A percentile compares a stretch with the other conserved stretches of the same genome.
These are phyloP conservation scores for Helicoverpa assulta DNA, from an alignment of 2,888 invertebrate species.

Conservation along the genomic window DNA sequence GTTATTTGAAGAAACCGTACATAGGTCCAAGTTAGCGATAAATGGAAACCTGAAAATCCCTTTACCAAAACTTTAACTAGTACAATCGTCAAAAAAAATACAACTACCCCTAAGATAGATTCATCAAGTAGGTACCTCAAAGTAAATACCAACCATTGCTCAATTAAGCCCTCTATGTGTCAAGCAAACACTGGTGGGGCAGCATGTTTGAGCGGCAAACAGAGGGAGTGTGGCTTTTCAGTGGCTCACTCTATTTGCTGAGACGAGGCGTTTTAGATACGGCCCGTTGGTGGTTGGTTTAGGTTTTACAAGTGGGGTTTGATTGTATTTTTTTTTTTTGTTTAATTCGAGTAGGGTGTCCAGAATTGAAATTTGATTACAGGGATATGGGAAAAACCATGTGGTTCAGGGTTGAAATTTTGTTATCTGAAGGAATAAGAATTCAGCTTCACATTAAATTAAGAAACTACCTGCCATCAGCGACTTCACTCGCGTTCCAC, in stretches of 20 bases:
- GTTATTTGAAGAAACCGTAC: no score
- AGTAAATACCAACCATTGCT: constrained; percentile 32
- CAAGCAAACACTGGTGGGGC: constrained; percentile 31
- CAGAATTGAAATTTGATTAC: no score
- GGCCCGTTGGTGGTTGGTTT: not conserved
- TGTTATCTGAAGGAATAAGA: no score
- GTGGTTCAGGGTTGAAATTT: no score
- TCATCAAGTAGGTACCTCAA: constrained; percentile 7
- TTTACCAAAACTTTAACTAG: no score
- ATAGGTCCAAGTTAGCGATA: no score
- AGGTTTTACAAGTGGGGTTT: constrained; percentile 1
- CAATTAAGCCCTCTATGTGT: constrained; percentile 55
- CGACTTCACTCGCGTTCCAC: no score
- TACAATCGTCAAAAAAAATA: not conserved
- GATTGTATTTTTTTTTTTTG: not conserved
- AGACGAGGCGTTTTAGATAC: constrained; percentile 13
- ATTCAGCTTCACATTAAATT: no score
- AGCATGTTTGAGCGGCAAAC: constrained; percentile 39
- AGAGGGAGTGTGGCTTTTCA: constrained; percentile 36
- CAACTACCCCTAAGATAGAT: constrained; percentile 13
- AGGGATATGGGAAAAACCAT: no score
- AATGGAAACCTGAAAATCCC: no score
- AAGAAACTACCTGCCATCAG: no score
- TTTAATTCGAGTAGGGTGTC: no score
- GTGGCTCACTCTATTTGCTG: constrained; percentile 27